Base-by-base conservation (phyloP, 2,797 vertebrate genomes). In the Adelosebastes latens region DNA sequence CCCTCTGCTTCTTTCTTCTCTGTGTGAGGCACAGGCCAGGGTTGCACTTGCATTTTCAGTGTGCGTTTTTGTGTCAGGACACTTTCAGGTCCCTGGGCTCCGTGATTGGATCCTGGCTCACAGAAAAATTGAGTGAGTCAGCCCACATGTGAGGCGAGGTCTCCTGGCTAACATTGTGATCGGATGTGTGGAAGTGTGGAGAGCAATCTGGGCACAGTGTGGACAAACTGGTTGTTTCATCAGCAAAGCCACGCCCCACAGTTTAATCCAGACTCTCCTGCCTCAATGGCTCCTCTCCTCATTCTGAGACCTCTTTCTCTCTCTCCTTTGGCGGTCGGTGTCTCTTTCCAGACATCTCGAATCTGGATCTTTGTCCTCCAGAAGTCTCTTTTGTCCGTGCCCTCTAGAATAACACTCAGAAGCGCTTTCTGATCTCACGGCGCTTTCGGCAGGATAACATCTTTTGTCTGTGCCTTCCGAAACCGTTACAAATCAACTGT, bases 81-180 rank as follows among this genome's bases (percentile, higher is more conserved):
- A 74, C 58, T 61, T 39, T 66, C 32, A 65, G 52, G 62, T 70
- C 29, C 13, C 14, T 52, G 52, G 58, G 22, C 61, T 80, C 49
- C 59, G 59, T 70, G 79, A 85, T 62, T 66, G 59, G 20, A 75
- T 80, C 24, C 62, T 66, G 74, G 59, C 67, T 83, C 36, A 34
- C 18, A 55, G 42, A 71, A 27, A 52, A 62, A 69, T 8, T 46
- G 42, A 56, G n/a, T 29, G 74, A 68, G 65, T 24, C 22, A 70
- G 58, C 24, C 32, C 53, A 69, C 72, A 69, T 18, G 52, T 49
- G 7, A 81, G 64, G 61, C 42, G 22, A 73, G 34, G 68, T 60
- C 31, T 71, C 27, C 42, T 61, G 22, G 32, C 25, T 13, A 59
- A 46, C 52, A n/a, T 67, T 67, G 13, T 52, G 56, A 46, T 8